Base-by-base conservation (phyloP, 2,888 invertebrate genomes). In the Epirrhoe tristata region DNA sequence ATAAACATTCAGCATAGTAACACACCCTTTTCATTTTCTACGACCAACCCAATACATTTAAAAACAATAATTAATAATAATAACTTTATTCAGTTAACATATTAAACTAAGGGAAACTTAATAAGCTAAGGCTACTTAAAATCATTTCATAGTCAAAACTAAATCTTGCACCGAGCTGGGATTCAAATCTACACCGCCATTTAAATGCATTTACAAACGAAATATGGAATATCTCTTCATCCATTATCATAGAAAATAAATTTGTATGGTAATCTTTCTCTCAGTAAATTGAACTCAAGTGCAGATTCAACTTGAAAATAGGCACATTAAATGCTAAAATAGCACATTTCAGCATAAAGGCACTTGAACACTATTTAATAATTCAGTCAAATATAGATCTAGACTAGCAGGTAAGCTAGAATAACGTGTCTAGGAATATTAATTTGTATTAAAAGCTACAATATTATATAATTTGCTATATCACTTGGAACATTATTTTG, bases 1-100 rank as follows among this genome's bases (percentile, higher is more conserved):
- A 93, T 93, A 93, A 93, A 93, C 93, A 92, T 92, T 92, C 90
- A 85, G 88, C 92, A 92, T 93, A 93, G 92, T 90, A 88, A 46
- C 64, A 76, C 79, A 7, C 61, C 34, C 58, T 68, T 69, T 73
- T 5, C 59, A 62, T 54, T 34, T 32, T 0, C 10, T 14, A 14
- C 14, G 48, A 8, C n/a, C 50, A 24, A 16, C 34, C 32, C 17
- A 24, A 14, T 24, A 48, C 5, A 48, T 8, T 16, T 31, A 14
- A n/a, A 7, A 62, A 54, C 54, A 32, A 63, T 6, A 10, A 43
- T 54, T 0, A 6, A 59, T 60, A 53, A 34, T 36, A 63, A 57
- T 60, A 60, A 57, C 36, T 70, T 72, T 71, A 74, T 68, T 74
- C 14, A 54, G 54, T 69, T 64, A 74, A 72, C 74, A 70, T 60